Percentiles rank a stretch among this genome's conserved stretches.
These are phyloP conservation scores for Eurystomus glaucurus DNA, from an alignment of 2,797 vertebrate species.

Conservation along the genomic window DNA sequence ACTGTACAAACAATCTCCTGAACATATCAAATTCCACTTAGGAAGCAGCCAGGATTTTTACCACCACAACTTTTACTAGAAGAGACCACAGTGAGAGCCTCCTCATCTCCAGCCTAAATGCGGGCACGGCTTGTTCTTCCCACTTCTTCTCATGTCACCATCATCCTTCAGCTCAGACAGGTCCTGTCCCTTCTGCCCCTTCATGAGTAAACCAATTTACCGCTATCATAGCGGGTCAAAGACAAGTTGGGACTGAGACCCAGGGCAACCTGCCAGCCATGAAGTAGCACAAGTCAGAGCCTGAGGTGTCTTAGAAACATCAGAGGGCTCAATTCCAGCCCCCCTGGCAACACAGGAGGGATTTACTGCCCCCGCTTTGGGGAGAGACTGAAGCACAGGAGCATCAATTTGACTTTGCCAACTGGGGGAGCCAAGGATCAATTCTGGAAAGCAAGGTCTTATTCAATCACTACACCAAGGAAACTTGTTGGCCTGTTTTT, in stretches of 20 bases:
- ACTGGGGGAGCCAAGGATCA: not conserved
- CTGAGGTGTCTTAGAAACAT: not conserved
- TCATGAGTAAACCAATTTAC: not conserved
- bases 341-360: not conserved
- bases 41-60: not conserved
- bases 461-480: not conserved
- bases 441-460: not conserved
- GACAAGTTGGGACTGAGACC: not conserved
- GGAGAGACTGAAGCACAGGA: not conserved
- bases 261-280: no score
- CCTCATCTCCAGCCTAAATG: not conserved
- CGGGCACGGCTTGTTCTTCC: not conserved
- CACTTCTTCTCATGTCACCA: not conserved
- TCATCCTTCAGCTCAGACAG: not conserved
- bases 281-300: not conserved
- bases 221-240: not conserved
- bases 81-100: not conserved
- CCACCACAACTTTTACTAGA: not conserved
- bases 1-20: not conserved
- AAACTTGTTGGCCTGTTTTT: not conserved
- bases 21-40: not conserved
- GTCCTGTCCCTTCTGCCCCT: not conserved
- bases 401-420: not conserved
- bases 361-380: not conserved
- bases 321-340: not conserved